These are phyloP conservation scores for Miniopterus natalensis DNA, from an alignment of 2,113 vertebrate genomes.

Conservation along the genomic window DNA sequence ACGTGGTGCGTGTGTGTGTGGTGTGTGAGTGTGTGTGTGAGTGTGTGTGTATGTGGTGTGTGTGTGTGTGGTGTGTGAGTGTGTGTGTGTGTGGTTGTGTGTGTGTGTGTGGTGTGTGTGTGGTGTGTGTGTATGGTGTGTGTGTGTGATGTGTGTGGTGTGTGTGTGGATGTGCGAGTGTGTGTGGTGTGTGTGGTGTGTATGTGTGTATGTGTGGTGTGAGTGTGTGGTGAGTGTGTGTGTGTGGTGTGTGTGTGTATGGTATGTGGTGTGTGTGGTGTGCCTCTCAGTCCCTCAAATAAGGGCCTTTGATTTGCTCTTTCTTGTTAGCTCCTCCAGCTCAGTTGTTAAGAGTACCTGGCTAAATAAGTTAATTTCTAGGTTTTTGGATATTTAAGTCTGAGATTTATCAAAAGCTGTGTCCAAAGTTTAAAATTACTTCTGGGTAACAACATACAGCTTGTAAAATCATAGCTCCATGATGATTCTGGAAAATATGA, in stretches of 20 bases:
- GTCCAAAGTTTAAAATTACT: neutral
- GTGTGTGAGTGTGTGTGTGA: no score
- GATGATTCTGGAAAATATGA: neutral
- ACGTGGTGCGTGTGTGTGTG: no score
- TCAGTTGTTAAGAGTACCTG: neutral
- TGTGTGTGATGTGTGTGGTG: no score
- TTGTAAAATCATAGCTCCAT: neutral
- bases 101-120: no score
- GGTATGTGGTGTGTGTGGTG: neutral
- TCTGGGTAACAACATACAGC: neutral
- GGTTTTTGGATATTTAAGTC: neutral
- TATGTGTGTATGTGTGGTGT: no score
- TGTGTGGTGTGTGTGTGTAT: neutral
- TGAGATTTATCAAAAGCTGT: neutral
- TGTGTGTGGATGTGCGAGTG: no score
- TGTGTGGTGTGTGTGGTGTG: no score
- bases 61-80: no score
- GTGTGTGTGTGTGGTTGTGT: no score
- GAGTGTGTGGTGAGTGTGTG: no score
- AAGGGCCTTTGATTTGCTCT: neutral
- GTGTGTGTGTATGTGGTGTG: no score
- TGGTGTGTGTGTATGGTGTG: no score
- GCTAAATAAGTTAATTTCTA: neutral
- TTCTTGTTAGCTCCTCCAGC: neutral
- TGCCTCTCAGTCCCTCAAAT: neutral